These are phyloP conservation scores for Athrips mouffetella DNA, from an alignment of 2,888 invertebrate genomes.

Conservation along the genomic window DNA sequence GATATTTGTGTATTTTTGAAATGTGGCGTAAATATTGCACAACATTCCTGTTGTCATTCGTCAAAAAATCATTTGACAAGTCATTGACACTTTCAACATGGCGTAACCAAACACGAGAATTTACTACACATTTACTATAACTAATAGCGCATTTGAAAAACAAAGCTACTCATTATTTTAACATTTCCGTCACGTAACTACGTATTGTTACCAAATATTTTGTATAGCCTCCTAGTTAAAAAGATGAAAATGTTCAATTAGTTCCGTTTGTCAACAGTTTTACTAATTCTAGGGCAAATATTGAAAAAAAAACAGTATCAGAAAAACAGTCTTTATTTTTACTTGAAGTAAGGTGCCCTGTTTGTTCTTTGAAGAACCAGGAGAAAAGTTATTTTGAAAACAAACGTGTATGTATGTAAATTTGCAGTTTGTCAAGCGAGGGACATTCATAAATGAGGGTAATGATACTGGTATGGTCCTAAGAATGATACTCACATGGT, in stretches of 20 bases:
- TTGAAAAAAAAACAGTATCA: too few species aligned
- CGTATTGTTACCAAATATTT: constrained; percentile 6
- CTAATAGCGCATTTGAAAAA: constrained; percentile 1
- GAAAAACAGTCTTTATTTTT: too few species aligned
- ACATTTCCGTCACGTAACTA: constrained; percentile 6
- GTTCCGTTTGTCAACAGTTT: constrained; percentile 1
- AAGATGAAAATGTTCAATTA: constrained; percentile 2
- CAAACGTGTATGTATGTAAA: too few species aligned
- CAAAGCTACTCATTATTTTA: background rate
- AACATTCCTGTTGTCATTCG: background rate
- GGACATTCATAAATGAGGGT: too few species aligned
- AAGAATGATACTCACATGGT: too few species aligned
- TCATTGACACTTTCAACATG: background rate
- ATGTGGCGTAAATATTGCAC: too few species aligned
- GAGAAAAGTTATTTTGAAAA: too few species aligned
- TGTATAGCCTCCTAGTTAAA: constrained; percentile 3
- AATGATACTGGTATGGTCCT: too few species aligned
- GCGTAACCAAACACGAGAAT: constrained; percentile 7
- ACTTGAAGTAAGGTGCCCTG: too few species aligned
- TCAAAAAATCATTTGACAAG: background rate
- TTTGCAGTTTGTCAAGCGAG: too few species aligned
- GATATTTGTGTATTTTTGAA: too few species aligned
- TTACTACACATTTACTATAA: background rate
- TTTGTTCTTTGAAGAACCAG: too few species aligned
- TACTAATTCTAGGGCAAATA: constrained; percentile 5